Percentiles rank a stretch among this genome's conserved stretches.
Evolutionary conservation across 2,797 vertebrate species (phyloP).

Genomic region (Philypnodon macrostomus): DNA sequence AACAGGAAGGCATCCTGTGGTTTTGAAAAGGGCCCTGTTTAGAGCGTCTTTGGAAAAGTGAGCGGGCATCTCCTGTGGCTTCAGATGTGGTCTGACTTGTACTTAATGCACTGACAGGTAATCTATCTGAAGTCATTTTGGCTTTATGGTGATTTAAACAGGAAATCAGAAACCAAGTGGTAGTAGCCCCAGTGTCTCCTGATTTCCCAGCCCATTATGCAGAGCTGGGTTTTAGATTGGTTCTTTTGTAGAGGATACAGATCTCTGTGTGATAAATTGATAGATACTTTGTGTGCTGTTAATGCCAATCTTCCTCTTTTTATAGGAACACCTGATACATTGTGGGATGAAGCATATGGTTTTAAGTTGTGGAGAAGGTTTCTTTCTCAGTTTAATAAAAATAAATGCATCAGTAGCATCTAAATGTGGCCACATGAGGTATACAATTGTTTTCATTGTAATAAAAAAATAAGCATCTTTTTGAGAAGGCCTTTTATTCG

Average conservation of each 20-base stretch:
- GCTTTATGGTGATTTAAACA: slow-evolving; percentile 73
- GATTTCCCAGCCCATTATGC: slow-evolving; percentile 57
- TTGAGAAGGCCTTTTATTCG: no score
- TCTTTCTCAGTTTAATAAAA: no score
- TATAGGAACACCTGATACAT: slow-evolving; percentile 17
- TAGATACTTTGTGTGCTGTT: neutral
- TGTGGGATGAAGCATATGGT: slow-evolving; percentile 5
- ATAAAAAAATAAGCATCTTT: no score
- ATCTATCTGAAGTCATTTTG: slow-evolving; percentile 76
- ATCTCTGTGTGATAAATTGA: slow-evolving; percentile 21
- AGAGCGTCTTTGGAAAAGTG: slow-evolving; percentile 67
- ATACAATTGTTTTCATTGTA: no score
- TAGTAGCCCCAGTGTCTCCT: slow-evolving; percentile 57
- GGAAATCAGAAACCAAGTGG: slow-evolving; percentile 73
- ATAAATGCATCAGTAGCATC: no score
- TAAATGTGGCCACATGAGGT: no score
- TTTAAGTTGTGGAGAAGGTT: neutral
- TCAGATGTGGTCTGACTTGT: slow-evolving; percentile 75
- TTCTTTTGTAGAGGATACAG: slow-evolving; percentile 50
- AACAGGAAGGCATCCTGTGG: slow-evolving; percentile 77
- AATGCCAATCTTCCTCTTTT: neutral
- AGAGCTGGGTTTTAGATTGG: slow-evolving; percentile 49
- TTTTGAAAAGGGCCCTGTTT: slow-evolving; percentile 69
- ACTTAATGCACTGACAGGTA: slow-evolving; percentile 80
- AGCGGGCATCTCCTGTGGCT: slow-evolving; percentile 71